These are phyloP conservation scores for Ornithorhynchus anatinus DNA, from an alignment of 2,113 vertebrate genomes.

Conservation along the genomic window DNA sequence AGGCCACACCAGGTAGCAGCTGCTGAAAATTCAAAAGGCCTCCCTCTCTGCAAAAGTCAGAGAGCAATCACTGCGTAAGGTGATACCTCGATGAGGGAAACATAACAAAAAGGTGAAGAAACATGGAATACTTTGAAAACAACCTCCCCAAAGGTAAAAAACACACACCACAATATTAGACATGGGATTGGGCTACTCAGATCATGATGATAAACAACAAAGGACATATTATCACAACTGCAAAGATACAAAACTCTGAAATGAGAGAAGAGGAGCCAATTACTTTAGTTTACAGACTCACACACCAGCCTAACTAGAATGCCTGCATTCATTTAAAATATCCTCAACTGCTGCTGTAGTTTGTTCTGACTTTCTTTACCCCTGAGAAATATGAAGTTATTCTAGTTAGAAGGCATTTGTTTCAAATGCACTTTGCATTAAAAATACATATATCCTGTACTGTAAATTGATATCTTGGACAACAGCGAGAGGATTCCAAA, in stretches of 20 bases:
- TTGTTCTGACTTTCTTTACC: neutral
- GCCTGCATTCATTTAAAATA: no score
- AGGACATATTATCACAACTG: no score
- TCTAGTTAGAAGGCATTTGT: neutral
- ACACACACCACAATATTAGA: no score
- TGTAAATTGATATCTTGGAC: neutral
- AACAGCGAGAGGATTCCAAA: neutral
- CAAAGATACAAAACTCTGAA: no score
- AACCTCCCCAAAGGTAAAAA: no score
- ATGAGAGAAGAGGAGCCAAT: no score
- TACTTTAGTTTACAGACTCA: no score
- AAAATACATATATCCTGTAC: neutral
- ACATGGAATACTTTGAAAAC: no score
- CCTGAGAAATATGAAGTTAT: neutral
- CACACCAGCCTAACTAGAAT: no score
- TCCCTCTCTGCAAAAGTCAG: neutral
- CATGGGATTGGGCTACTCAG: no score
- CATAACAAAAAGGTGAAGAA: neutral
- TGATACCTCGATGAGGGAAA: neutral
- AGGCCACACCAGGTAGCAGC: rapidly evolving
- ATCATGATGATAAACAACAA: no score
- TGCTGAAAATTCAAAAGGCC: neutral
- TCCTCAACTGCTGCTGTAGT: no score
- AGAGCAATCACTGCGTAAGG: neutral
- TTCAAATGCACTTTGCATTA: neutral